Conservation (phyloP, 2,113 vertebrate species). For the Sander lucioperca region DNA sequence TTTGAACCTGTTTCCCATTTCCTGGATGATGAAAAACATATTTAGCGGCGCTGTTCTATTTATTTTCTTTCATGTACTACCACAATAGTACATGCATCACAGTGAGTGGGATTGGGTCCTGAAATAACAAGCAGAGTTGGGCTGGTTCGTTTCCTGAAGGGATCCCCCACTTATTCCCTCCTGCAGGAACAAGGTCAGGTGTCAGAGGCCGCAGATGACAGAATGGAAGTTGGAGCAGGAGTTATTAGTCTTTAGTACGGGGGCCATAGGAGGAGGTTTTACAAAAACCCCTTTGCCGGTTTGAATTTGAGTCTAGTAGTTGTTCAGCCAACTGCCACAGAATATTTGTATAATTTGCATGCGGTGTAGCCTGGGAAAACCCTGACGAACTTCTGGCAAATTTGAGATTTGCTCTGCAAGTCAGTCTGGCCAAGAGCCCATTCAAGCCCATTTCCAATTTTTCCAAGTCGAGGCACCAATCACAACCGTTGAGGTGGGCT, state of each 20-base stretch:
- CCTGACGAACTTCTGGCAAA: too few species aligned
- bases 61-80: constrained; percentile 56
- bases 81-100: constrained; percentile 42
- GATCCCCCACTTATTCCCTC: constrained; percentile 29
- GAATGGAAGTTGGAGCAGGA: constrained; percentile 38
- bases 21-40: constrained; percentile 50
- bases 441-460: too few species aligned
- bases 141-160: constrained; percentile 46
- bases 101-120: constrained; percentile 44
- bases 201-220: constrained; percentile 63
- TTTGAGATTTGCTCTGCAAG: too few species aligned
- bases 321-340: not conserved
- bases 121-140: constrained; percentile 73
- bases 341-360: not conserved
- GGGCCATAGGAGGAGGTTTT: constrained; percentile 3
- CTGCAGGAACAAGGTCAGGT: constrained; percentile 59
- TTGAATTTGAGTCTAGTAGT: not conserved
- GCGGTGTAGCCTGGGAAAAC: too few species aligned
- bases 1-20: constrained; percentile 61
- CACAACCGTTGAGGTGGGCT: too few species aligned
- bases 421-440: too few species aligned
- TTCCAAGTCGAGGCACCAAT: too few species aligned
- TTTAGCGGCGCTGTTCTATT: constrained; percentile 47
- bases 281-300: not conserved
- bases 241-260: constrained; percentile 16